Percentiles rank a stretch among this genome's conserved stretches.
Conservation (phyloP, 2,113 vertebrate species). For the Hemibagrus wyckioides region DNA sequence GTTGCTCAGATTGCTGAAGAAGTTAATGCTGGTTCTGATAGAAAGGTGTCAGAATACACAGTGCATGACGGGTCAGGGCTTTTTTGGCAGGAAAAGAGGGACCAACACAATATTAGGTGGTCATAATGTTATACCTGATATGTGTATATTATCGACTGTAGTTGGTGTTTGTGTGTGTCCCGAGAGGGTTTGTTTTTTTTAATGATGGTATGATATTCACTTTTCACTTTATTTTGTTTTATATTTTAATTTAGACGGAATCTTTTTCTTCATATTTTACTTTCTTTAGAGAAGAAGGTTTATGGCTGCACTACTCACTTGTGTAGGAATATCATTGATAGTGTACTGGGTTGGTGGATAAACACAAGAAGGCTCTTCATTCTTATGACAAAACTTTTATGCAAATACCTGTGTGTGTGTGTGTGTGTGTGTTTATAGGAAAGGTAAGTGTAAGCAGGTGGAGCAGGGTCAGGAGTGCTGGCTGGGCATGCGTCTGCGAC, state of each 20-base stretch:
- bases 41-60: too few species aligned
- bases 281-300: neutral
- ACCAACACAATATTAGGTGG: too few species aligned
- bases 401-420: neutral
- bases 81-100: too few species aligned
- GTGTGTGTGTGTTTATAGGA: conserved; percentile 72
- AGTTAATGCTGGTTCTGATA: too few species aligned
- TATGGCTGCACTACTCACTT: neutral
- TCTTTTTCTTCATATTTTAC: neutral
- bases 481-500: conserved; percentile 89
- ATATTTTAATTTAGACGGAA: neutral
- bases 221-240: neutral
- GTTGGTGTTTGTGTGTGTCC: neutral
- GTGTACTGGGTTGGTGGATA: neutral
- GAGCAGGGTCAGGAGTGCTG: conserved; percentile 90
- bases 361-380: neutral
- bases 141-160: neutral
- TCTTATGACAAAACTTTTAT: neutral
- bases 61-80: too few species aligned
- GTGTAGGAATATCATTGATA: neutral
- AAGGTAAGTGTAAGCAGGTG: conserved; percentile 84
- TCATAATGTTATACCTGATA: too few species aligned
- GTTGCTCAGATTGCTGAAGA: too few species aligned
- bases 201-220: conserved; percentile 59
- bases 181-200: neutral